Evolutionary conservation across 2,797 vertebrate species (phyloP).

Genomic region (Megalops cyprinoides): DNA sequence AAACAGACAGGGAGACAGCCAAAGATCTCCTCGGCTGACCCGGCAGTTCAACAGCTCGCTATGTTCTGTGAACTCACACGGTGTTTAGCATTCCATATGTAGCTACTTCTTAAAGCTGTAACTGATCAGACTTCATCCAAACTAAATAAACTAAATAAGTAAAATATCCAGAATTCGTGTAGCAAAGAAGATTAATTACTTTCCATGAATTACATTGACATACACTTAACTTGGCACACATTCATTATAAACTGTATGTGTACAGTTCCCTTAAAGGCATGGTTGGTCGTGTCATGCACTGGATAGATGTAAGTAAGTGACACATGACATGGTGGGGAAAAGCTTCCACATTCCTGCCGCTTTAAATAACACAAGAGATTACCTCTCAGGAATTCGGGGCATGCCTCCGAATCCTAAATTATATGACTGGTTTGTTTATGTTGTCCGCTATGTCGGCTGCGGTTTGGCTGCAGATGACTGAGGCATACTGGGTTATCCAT

Average conservation of each 20-base stretch:
- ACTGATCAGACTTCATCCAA: background rate
- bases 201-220: too few relatives aligned
- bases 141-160: background rate
- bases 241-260: background rate
- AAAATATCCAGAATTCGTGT: background rate
- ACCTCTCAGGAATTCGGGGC: slow-evolving; percentile 9
- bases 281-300: background rate
- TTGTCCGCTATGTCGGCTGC: background rate
- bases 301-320: background rate
- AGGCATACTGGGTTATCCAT: background rate
- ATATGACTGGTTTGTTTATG: background rate
- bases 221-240: background rate
- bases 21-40: background rate
- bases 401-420: background rate
- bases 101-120: too few relatives aligned
- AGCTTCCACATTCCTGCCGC: background rate
- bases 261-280: background rate
- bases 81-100: background rate
- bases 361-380: slow-evolving; percentile 16
- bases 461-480: background rate
- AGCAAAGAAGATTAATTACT: background rate
- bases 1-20: too few relatives aligned
- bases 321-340: background rate
- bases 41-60: background rate
- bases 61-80: background rate